Base-by-base conservation (phyloP, 2,888 invertebrate genomes). In the Rhabditoides inermis region DNA sequence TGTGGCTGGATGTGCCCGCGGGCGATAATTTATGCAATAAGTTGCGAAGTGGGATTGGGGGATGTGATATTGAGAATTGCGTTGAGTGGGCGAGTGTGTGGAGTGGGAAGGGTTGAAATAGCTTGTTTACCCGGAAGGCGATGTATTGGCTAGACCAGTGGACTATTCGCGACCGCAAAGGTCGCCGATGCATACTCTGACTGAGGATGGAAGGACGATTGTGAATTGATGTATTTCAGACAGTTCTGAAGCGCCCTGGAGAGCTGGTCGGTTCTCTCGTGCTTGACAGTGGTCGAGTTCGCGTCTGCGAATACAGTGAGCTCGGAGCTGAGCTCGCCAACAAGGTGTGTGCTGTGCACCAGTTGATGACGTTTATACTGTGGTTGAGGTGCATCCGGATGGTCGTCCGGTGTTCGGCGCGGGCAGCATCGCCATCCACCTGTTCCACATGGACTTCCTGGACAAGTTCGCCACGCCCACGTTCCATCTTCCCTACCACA, bases 341-440 rank as follows among this genome's bases (percentile, higher is more conserved):
- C 77, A 51, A 45, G 53, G 65, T 37, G 44, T 53, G 58, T 2
- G 41, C 49, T n/a, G n/a, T n/a, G n/a, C n/a, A n/a, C n/a, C n/a
- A n/a, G n/a, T n/a, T n/a, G n/a, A n/a, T n/a, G n/a, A n/a, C n/a
- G n/a, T n/a, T n/a, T n/a, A n/a, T n/a, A n/a, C n/a, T n/a, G n/a
- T n/a, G n/a, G n/a, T n/a, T n/a, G n/a, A n/a, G n/a, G n/a, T n/a
- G n/a, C 57, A 66, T 26, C 30, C 51, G 6, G 69, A 76, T 48
- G 86, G 88, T 0, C 81, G 85, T 47, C 82, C 98, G 0, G 84
- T 87, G 0, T 98, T 91, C 77, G 88, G 85, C 53, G 90, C 94
- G 1, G 98, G 94, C 1, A 95, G 90, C 77, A 98, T 99, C 61
- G 95, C 95, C 78, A 98, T 95, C 77, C 98, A 99, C 75, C 92